A percentile compares a stretch with the other conserved stretches of the same genome.
Evolutionary conservation across 2,888 invertebrate species (phyloP).

Genomic region (Caenorhabditis drosophilae): DNA sequence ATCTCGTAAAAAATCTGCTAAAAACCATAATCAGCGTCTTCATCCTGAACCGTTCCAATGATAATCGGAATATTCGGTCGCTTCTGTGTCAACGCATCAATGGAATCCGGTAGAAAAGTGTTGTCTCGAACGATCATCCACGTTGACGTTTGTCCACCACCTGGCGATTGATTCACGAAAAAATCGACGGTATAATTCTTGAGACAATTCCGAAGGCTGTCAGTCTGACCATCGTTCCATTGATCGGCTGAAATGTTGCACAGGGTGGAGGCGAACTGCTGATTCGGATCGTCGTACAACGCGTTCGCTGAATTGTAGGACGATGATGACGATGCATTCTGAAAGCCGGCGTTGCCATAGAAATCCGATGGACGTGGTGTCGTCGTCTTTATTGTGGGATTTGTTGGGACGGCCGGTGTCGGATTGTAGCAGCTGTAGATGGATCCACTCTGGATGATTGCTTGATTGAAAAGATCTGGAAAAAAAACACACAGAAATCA

Average conservation of each 20-base stretch:
- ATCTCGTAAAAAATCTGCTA: neutral
- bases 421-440: constrained; percentile 55
- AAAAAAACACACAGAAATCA: too few relatives aligned
- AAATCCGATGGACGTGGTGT: constrained; percentile 22
- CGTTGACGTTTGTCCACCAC: constrained; percentile 35
- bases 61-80: constrained; percentile 56
- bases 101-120: constrained; percentile 48
- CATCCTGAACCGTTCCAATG: constrained; percentile 58
- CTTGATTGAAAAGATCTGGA: constrained; percentile 58
- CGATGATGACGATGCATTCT: constrained; percentile 6
- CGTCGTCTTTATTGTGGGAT: constrained; percentile 10
- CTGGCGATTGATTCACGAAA: constrained; percentile 45
- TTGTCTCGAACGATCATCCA: constrained; percentile 60
- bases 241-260: constrained; percentile 50
- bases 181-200: constrained; percentile 53
- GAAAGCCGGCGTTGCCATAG: constrained; percentile 26
- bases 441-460: constrained; percentile 57
- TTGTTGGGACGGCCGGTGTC: constrained; percentile 28
- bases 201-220: constrained; percentile 46
- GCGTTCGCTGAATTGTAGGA: constrained; percentile 20
- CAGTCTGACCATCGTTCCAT: constrained; percentile 42
- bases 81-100: constrained; percentile 28
- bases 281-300: constrained; percentile 44
- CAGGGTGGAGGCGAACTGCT: constrained; percentile 37
- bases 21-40: constrained; percentile 58